Evolutionary conservation across 2,888 invertebrate species (phyloP), one percentile per base, ranked within the genome.

Genomic region (Netelia melanura): DNA sequence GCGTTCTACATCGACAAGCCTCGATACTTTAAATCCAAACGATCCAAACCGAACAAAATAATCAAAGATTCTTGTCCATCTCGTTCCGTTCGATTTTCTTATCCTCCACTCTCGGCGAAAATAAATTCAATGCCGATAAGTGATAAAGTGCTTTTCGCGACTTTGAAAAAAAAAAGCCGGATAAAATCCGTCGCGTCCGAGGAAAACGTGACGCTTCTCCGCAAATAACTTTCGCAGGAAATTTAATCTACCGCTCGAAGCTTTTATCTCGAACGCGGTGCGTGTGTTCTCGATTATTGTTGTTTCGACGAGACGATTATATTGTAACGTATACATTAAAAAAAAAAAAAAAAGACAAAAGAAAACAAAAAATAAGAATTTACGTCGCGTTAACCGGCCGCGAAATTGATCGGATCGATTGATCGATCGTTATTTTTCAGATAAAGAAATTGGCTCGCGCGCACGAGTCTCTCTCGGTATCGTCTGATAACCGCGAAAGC

Each of bases 71-170:
- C 30, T 30, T 30, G 6, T 30, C 30, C 30, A 61, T 61, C 48
- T 62, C 25, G n/a, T 44, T 30, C 21, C 23, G 61, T 70, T 30
- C 54, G 25, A 8, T 23, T 25, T 54, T 62, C 44, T 61, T 61
- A 44, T 43, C 61, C n/a, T 61, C 11, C 48, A 52, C 48, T 48
- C 48, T 10, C 48, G 6, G 5, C 74, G 62, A 48, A 52, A 30
- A 75, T 62, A 75, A 75, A 62, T 52, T 75, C 74, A 52, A 52
- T 75, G 25, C 25, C 74, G 64, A 10, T 62, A 48, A 62, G 62
- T 75, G 74, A 64, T 62, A 75, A 75, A 62, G 74, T 75, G 62
- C 74, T 75, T 64, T 75, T 64, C 62, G 17, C 74, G 2, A 48
- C 48, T 48, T 48, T 8, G 11, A 48, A 48, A 48, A 48, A 48